phyloP scores from a whole-genome alignment of 2,888 invertebrate species.

The Catonia carolina region DNA sequence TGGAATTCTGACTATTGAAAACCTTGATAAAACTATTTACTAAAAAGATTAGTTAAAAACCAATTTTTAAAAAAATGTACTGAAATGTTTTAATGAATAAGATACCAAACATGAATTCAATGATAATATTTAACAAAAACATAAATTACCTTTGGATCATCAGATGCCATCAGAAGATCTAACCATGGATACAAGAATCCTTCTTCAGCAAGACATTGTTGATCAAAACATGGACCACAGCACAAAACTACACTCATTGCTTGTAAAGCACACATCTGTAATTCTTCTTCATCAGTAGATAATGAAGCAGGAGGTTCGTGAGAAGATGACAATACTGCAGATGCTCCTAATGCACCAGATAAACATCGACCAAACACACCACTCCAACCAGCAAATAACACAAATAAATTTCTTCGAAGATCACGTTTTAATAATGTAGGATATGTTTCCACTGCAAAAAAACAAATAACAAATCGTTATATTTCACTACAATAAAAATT shows the following conservation, averaged over 20 bases:
- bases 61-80: too few species aligned
- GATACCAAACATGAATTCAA: too few species aligned
- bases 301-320: conserved; percentile 39
- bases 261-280: conserved; percentile 60
- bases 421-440: conserved; percentile 80
- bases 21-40: too few species aligned
- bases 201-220: conserved; percentile 76
- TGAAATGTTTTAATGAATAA: too few species aligned
- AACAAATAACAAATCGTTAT: too few species aligned
- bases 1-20: too few species aligned
- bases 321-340: background rate
- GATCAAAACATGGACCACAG: conserved; percentile 92
- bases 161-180: conserved; percentile 79
- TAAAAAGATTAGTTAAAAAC: too few species aligned
- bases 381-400: conserved; percentile 90
- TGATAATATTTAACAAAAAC: too few species aligned
- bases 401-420: conserved; percentile 78
- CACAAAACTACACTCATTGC: conserved; percentile 95
- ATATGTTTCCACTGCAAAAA: conserved; percentile 70
- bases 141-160: conserved; percentile 73
- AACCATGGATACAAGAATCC: conserved; percentile 91
- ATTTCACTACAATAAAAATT: too few species aligned
- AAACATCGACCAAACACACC: conserved; percentile 74
- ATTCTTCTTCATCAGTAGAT: conserved; percentile 30
- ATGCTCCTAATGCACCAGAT: conserved; percentile 36